Conservation (phyloP, 2,797 vertebrate genomes). For the Clarias pachynema region DNA sequence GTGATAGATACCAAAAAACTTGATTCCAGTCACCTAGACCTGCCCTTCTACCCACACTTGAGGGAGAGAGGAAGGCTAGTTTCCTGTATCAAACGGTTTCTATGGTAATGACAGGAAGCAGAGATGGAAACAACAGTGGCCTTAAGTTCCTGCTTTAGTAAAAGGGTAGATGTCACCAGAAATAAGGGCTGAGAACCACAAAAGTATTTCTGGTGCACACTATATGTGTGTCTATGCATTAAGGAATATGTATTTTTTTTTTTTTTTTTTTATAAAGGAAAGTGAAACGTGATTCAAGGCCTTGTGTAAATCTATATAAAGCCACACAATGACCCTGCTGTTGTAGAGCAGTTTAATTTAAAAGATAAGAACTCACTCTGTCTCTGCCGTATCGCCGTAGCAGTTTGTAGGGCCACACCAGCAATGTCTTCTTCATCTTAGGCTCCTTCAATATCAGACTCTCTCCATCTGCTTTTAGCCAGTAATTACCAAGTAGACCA, state of each 20-base stretch:
- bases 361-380: conserved; percentile 75
- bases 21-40: conserved; percentile 42
- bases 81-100: conserved; percentile 57
- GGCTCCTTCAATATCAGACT: conserved; percentile 81
- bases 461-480: conserved; percentile 84
- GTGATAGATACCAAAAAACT: conserved; percentile 23
- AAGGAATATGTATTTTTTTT: not conserved
- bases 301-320: not conserved
- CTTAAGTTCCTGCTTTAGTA: conserved; percentile 55
- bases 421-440: conserved; percentile 74
- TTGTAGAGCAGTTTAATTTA: not conserved
- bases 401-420: conserved; percentile 92
- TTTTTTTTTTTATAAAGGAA: no score
- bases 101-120: conserved; percentile 57
- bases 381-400: conserved; percentile 93
- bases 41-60: conserved; percentile 41
- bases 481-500: conserved; percentile 79
- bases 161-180: conserved; percentile 45
- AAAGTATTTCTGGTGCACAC: conserved; percentile 26
- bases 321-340: not conserved
- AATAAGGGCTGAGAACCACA: conserved; percentile 23
- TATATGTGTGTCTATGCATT: not conserved
- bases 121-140: conserved; percentile 57
- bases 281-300: not conserved
- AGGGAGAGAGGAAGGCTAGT: conserved; percentile 57